Percentiles rank a stretch among this genome's conserved stretches.
These are phyloP conservation scores for Loris lydekkerianus DNA, from an alignment of 2,797 vertebrate genomes.

Conservation along the genomic window DNA sequence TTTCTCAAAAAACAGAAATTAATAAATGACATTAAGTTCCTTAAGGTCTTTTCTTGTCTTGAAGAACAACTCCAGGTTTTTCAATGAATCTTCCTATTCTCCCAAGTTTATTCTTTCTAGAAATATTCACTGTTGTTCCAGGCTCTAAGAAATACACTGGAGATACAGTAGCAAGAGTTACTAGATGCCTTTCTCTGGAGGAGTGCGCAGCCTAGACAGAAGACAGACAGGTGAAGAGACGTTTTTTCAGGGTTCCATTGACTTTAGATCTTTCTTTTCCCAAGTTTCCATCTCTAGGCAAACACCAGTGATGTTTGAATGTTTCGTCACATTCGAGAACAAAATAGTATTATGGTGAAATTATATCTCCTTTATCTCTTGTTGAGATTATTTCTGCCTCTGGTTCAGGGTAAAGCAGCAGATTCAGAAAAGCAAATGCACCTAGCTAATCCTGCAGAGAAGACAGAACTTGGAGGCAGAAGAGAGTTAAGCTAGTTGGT, in stretches of 20 bases:
- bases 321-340: not conserved
- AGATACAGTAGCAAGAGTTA: not conserved
- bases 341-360: not conserved
- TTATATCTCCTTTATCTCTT: not conserved
- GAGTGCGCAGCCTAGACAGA: not conserved
- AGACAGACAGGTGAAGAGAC: not conserved
- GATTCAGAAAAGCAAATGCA: not conserved
- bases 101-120: not conserved
- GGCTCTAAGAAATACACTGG: not conserved
- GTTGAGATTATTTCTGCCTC: not conserved
- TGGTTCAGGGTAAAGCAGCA: not conserved
- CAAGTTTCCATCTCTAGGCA: not conserved
- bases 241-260: not conserved
- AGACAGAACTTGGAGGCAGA: not conserved
- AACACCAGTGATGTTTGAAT: not conserved
- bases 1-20: not conserved
- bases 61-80: not conserved
- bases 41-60: not conserved
- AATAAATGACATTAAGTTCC: not conserved
- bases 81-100: slow-evolving; percentile 7
- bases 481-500: not conserved
- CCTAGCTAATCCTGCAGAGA: not conserved
- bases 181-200: not conserved
- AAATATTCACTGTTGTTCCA: not conserved
- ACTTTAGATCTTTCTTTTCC: not conserved